A percentile compares a stretch with the other conserved stretches of the same genome.
Evolutionary conservation across 2,888 invertebrate species (phyloP).

Genomic region (Acanthosepion lycidas): DNA sequence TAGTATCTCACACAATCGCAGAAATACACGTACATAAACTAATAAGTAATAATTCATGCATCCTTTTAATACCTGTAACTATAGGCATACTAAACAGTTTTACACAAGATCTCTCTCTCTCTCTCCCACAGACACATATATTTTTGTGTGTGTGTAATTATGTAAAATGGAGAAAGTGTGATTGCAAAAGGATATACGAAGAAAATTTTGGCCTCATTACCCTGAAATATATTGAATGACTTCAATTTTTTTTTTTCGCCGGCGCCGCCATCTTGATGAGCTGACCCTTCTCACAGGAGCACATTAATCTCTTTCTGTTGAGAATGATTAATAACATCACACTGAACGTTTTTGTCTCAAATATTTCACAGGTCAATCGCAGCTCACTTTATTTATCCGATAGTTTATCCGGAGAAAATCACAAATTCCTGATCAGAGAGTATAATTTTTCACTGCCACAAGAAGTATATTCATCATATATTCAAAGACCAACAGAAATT

Average conservation of each 20-base stretch:
- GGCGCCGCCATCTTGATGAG: background rate
- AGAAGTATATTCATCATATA: too few species aligned
- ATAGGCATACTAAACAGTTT: too few species aligned
- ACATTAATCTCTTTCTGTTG: background rate
- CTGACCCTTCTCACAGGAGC: background rate
- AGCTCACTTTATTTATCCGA: background rate
- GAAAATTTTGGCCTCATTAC: background rate
- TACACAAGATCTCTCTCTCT: too few species aligned
- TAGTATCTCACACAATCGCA: too few species aligned
- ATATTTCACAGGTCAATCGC: constrained; percentile 33
- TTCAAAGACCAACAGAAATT: too few species aligned
- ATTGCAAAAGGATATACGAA: background rate
- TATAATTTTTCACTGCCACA: background rate
- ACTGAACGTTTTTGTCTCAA: constrained; percentile 18
- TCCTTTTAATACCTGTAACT: too few species aligned
- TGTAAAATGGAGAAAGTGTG: too few species aligned
- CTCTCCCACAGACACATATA: too few species aligned
- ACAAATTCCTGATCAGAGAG: background rate
- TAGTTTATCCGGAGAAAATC: background rate
- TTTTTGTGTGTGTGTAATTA: too few species aligned
- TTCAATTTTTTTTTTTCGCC: background rate
- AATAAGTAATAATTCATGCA: too few species aligned
- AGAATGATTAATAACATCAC: background rate
- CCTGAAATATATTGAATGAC: background rate
- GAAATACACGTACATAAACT: too few species aligned